Base-by-base conservation (phyloP, 1,140 invertebrate genomes). In the Papilio polytes region DNA sequence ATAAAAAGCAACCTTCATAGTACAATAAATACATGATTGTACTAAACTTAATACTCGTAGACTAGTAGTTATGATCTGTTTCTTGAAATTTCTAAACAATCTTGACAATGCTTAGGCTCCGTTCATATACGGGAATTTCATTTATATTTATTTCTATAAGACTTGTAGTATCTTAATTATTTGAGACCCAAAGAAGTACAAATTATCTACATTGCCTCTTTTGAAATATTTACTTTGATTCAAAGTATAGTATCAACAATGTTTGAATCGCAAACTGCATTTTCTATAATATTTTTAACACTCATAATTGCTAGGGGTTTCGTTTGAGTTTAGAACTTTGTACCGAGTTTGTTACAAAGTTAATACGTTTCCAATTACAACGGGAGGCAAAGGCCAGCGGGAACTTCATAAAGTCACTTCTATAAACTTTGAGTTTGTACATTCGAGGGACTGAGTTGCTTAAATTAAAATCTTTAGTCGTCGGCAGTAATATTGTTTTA, bases 351-450 rank as follows among this genome's bases (percentile, higher is more conserved):
- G 76, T 78, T 78, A 78, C 51, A 59, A 78, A 78, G 53, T 78
- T 59, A 78, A 78, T 59, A 59, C 53, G 51, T 59, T 78, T 78
- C 76, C 76, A 59, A 78, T 78, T 78, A 78, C 76, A 41, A 78
- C 22, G 31, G 26, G 44, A 59, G 76, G 76, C 53, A 36, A 59
- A 78, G 51, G 74, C 74, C 74, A 76, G 46, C 74, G 9, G 9
- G 44, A 76, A 76, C 46, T 76, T 51, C n/a, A 51, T 51, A 76
- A 76, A 76, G 74, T 76, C 74, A 10, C 8, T 51, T 26, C 44
- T 36, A 51, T 76, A 76, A 73, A 76, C 46, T 76, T 76, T 22
- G 44, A 51, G 41, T n/a, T 70, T 70, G 63, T 70, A 26, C 74
- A 46, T 76, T 51, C 46, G 44, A 26, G 13, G 20, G 46, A 51